These are phyloP conservation scores for Haplochromis burtoni DNA, from an alignment of 2,113 vertebrate species.

Conservation along the genomic window DNA sequence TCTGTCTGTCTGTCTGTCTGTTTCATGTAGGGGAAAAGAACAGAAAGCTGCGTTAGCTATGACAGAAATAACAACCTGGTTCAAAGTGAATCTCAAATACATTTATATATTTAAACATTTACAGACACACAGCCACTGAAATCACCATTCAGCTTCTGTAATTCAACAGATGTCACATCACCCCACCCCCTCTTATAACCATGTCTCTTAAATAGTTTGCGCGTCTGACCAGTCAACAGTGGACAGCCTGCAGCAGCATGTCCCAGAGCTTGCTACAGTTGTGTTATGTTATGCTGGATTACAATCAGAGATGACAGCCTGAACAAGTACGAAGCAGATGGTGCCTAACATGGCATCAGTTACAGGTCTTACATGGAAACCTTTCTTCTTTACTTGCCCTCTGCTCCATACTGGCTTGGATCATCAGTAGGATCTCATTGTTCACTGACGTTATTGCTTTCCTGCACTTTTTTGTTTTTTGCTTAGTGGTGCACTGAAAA, in stretches of 20 bases:
- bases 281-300: slow-evolving; percentile 83
- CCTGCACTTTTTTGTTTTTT: slow-evolving; percentile 72
- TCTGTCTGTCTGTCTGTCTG: neutral
- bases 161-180: neutral
- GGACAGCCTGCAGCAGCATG: slow-evolving; percentile 76
- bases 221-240: slow-evolving; percentile 59
- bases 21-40: neutral
- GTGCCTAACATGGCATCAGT: slow-evolving; percentile 88
- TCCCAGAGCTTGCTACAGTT: slow-evolving; percentile 80
- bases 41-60: neutral
- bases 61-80: neutral
- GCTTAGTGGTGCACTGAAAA: slow-evolving; percentile 68
- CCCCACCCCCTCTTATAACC: neutral
- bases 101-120: neutral
- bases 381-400: slow-evolving; percentile 79
- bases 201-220: slow-evolving; percentile 21
- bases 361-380: slow-evolving; percentile 82
- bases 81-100: neutral
- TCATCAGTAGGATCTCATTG: slow-evolving; percentile 84
- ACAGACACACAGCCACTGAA: neutral
- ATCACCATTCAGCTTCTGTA: neutral
- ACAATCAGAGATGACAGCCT: slow-evolving; percentile 88
- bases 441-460: slow-evolving; percentile 78
- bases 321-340: slow-evolving; percentile 89
- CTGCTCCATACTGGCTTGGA: neutral